Conservation (phyloP, 2,797 vertebrate species). For the Sebastolobus altivelis region DNA sequence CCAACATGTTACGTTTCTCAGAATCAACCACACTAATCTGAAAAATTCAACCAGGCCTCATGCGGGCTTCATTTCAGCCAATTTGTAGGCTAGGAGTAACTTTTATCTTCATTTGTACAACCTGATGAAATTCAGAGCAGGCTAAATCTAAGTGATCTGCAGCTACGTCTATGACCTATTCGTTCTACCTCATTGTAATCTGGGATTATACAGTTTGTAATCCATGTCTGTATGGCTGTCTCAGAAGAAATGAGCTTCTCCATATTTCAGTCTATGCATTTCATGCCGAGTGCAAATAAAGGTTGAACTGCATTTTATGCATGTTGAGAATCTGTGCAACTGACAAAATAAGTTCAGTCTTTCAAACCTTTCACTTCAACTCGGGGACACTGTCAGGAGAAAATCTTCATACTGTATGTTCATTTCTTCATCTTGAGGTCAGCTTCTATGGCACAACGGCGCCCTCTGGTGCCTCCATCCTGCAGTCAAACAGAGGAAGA, state of each 20-base stretch:
- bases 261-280: constrained; percentile 40
- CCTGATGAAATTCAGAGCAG: constrained; percentile 48
- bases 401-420: constrained; percentile 17
- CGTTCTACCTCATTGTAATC: constrained; percentile 63
- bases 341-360: constrained; percentile 26
- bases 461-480: constrained; percentile 97
- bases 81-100: constrained; percentile 19
- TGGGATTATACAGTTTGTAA: constrained; percentile 70
- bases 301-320: constrained; percentile 46
- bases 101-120: constrained; percentile 17
- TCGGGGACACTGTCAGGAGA: constrained; percentile 14
- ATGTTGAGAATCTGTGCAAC: constrained; percentile 43
- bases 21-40: constrained; percentile 23
- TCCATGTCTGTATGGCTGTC: constrained; percentile 56
- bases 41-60: constrained; percentile 11
- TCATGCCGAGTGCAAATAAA: constrained; percentile 58
- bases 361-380: constrained; percentile 31
- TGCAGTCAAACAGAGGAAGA: constrained; percentile 64
- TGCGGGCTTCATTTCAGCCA: constrained; percentile 14
- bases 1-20: not conserved
- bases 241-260: constrained; percentile 50
- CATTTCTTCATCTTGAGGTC: constrained; percentile 99
- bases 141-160: constrained; percentile 50
- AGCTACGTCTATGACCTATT: constrained; percentile 54
- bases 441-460: constrained; percentile 97